These are phyloP conservation scores for Pantelozetes paolii DNA, from an alignment of 2,888 invertebrate genomes.

Conservation along the genomic window DNA sequence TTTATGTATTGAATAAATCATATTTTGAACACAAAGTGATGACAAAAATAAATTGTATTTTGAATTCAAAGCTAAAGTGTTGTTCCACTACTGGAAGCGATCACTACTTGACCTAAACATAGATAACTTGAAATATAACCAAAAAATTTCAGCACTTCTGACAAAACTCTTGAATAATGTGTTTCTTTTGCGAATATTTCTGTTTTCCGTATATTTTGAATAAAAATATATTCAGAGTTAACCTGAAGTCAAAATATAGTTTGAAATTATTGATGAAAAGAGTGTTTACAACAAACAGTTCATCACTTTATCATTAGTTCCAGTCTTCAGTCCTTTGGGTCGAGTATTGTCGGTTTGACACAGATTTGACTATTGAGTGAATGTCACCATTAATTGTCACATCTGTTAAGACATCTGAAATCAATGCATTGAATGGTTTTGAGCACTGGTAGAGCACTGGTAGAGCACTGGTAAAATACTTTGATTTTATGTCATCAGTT, in stretches of 20 bases:
- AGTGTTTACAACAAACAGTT: not conserved
- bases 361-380: not conserved
- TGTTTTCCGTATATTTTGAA: not conserved
- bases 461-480: no score
- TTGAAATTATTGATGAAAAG: no score
- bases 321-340: not conserved
- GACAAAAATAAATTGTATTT: slow-evolving; percentile 28
- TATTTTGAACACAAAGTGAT: not conserved
- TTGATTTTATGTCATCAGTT: not conserved
- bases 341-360: not conserved
- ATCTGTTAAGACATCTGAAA: slow-evolving; percentile 17
- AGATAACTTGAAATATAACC: not conserved
- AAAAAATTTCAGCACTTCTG: not conserved
- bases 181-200: not conserved
- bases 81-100: not conserved
- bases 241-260: not conserved
- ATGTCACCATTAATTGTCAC: slow-evolving; percentile 14
- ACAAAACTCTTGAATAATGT: not conserved
- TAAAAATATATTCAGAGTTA: not conserved
- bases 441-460: not conserved
- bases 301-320: not conserved
- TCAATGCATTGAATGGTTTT: not conserved
- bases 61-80: slow-evolving; percentile 9
- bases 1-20: slow-evolving; percentile 25
- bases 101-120: slow-evolving; percentile 1